Conservation (phyloP, 2,888 invertebrate species). For the Platycnemis pennipes region DNA sequence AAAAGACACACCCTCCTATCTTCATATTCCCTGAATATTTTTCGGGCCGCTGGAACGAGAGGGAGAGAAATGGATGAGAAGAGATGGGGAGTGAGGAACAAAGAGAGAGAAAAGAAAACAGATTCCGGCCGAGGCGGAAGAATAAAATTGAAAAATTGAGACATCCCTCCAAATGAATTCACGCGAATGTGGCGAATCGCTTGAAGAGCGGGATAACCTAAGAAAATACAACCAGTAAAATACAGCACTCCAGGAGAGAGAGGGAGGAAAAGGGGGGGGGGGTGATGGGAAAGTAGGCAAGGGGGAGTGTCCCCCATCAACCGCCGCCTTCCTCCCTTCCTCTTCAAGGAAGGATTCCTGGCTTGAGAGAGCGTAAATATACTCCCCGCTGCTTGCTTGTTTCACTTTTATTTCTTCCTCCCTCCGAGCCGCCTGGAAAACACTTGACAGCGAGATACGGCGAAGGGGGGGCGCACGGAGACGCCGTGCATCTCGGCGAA, state of each 20-base stretch:
- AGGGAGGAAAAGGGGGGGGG: not conserved
- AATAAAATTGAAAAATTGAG: conserved; percentile 58
- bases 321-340: not conserved
- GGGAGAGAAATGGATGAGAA: too few species aligned
- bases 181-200: conserved; percentile 19
- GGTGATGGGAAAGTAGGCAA: not conserved
- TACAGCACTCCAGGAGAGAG: not conserved
- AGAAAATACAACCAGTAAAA: not conserved
- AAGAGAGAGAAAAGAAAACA: not conserved
- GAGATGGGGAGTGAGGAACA: not conserved
- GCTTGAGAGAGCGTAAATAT: not conserved
- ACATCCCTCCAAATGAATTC: conserved; percentile 57
- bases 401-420: not conserved
- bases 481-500: not conserved
- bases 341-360: not conserved
- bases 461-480: not conserved
- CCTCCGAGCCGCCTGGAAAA: not conserved
- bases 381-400: not conserved
- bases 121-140: not conserved
- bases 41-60: too few species aligned
- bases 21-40: too few species aligned
- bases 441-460: not conserved
- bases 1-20: too few species aligned
- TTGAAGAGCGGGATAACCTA: not conserved
- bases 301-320: not conserved